Conservation (phyloP, 2,888 invertebrate genomes). For the Apamea crenata region DNA sequence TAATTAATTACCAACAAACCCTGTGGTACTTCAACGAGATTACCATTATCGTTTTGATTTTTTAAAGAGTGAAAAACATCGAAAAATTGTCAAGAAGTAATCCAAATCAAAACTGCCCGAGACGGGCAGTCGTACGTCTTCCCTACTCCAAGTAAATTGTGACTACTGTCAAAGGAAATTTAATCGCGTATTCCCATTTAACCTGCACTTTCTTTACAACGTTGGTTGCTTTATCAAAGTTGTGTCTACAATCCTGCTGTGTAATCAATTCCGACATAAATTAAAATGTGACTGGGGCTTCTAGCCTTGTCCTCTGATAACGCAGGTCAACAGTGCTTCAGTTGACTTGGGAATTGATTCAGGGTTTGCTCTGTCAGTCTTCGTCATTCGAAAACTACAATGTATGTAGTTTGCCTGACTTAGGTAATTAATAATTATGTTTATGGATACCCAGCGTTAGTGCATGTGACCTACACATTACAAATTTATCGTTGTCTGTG, state of each 20-base stretch:
- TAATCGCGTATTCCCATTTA: slow-evolving; percentile 1
- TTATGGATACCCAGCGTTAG: background rate
- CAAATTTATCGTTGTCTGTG: background rate
- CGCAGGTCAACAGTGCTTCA: slow-evolving; percentile 19
- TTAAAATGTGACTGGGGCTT: slow-evolving; percentile 4
- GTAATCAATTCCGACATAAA: slow-evolving; percentile 32
- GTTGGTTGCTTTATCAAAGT: slow-evolving; percentile 23
- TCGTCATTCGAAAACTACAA: background rate
- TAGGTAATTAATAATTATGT: slow-evolving; percentile 4
- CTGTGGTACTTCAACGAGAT: background rate
- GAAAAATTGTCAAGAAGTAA: no score
- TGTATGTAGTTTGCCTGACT: background rate
- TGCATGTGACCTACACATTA: background rate
- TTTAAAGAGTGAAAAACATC: no score
- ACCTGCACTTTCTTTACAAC: slow-evolving; percentile 21
- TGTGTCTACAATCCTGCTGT: slow-evolving; percentile 5
- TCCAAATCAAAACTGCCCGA: background rate
- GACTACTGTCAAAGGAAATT: background rate
- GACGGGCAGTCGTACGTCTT: background rate
- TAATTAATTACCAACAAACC: background rate
- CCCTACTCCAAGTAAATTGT: background rate
- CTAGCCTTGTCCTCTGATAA: slow-evolving; percentile 19
- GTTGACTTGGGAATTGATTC: slow-evolving; percentile 4
- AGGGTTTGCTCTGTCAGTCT: background rate
- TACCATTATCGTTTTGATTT: no score